These are phyloP conservation scores for Hecatera dysodea DNA, from an alignment of 2,888 invertebrate species.

Conservation along the genomic window DNA sequence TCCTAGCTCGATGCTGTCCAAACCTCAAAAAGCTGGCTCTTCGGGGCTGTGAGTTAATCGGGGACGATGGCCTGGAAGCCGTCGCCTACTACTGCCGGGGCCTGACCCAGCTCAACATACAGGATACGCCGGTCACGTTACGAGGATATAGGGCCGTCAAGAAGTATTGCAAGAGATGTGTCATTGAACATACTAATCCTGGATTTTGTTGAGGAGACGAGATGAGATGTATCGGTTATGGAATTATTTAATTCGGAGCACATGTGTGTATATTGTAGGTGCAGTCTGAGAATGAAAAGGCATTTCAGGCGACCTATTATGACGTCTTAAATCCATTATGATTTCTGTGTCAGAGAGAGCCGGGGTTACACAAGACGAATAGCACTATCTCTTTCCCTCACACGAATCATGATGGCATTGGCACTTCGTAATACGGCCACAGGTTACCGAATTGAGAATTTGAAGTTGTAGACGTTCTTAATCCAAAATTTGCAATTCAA, in stretches of 20 bases:
- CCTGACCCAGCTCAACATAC: constrained; percentile 97
- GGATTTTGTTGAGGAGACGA: constrained; percentile 92
- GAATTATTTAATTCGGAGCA: not conserved
- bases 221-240: not conserved
- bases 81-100: constrained; percentile 97
- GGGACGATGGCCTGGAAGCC: constrained; percentile 95
- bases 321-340: too few relatives aligned
- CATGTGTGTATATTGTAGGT: not conserved
- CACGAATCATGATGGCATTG: too few relatives aligned
- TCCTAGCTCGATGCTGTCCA: constrained; percentile 96
- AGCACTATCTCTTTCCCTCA: too few relatives aligned
- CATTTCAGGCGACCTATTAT: too few relatives aligned
- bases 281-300: not conserved
- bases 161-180: constrained; percentile 97
- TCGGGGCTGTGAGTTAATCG: constrained; percentile 97
- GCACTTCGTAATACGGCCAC: too few relatives aligned
- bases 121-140: constrained; percentile 97
- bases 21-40: constrained; percentile 97
- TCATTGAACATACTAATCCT: constrained; percentile 98
- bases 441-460: not conserved
- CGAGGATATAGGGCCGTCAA: constrained; percentile 98
- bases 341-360: too few relatives aligned
- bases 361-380: too few relatives aligned
- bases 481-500: not conserved
- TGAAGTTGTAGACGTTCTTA: not conserved